Evolutionary conservation across 2,113 vertebrate genomes (phyloP), one percentile per base, ranked within the genome.

Genomic region (Percina caprodes): DNA sequence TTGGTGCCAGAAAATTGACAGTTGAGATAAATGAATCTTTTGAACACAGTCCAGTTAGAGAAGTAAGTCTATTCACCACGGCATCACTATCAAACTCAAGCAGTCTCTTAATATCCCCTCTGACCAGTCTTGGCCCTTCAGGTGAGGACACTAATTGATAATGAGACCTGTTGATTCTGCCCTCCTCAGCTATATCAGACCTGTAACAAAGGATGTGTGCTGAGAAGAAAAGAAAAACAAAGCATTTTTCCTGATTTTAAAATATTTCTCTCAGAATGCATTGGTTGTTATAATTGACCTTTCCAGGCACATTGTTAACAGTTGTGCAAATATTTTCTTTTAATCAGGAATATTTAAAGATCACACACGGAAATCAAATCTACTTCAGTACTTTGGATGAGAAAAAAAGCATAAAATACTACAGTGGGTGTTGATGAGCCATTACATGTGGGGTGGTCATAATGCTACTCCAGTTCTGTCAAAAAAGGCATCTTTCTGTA

Each of bases 21-120:
- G 56, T 26, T 62, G 75, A 84, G 72, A 87, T 69, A 83, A 88
- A 88, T 65, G 11, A 75, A 77, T 45, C 51, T 68, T 70, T 81
- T 86, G 48, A 54, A 89, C 71, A 77, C 77, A 78, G 85, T 90
- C 86, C 90, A 90, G 80, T 88, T 87, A 77, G 84, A 91, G 75
- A 80, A 90, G 83, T 55, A 80, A 85, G 80, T 86, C 82, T 80
- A 69, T 86, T 86, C 73, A 83, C 52, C 79, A 65, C 70, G 24
- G 87, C 79, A 69, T 81, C 63, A 81, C 85, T 30, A 45, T 83
- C 55, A 60, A 76, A 84, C 67, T 70, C 15, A 26, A 69, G 76
- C 66, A 26, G 49, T 56, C 69, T 83, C 46, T 67, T 2, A 18
- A n/a, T 46, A 5, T 69, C 68, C 69, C 65, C 79, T 70, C 55